These are phyloP conservation scores for Merluccius polli DNA, from an alignment of 2,797 vertebrate genomes.

Conservation along the genomic window DNA sequence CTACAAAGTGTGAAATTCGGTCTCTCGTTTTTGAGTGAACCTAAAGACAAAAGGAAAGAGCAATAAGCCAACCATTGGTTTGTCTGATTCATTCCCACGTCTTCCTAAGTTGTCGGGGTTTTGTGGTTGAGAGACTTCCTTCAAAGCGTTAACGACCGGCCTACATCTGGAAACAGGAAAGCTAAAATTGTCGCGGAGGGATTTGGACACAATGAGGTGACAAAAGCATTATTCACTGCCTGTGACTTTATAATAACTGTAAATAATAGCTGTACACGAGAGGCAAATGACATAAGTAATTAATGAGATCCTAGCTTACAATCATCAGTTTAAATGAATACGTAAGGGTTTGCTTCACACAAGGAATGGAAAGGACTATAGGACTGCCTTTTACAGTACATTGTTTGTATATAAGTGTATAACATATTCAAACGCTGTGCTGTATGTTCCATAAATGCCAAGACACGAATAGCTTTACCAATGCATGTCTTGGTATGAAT, in stretches of 20 bases:
- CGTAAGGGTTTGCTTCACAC: neutral
- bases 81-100: neutral
- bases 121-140: neutral
- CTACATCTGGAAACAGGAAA: slow-evolving; percentile 31
- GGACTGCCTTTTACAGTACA: neutral
- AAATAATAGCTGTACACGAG: neutral
- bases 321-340: neutral
- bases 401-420: neutral
- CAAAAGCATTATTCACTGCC: slow-evolving; percentile 16
- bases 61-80: neutral
- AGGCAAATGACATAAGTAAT: neutral
- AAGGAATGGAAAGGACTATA: neutral
- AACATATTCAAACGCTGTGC: neutral
- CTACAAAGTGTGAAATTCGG: neutral
- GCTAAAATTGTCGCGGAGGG: slow-evolving; percentile 8
- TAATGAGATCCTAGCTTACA: neutral
- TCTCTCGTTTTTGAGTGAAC: neutral
- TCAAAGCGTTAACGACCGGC: slow-evolving; percentile 14
- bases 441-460: no score
- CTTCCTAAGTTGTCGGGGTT: neutral
- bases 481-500: no score
- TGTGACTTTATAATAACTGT: slow-evolving; percentile 15
- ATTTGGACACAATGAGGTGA: slow-evolving; percentile 36
- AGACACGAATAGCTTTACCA: no score
- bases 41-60: neutral